Evolutionary conservation across 1,140 invertebrate species (phyloP).

Genomic region (Lepidostoma basale): DNA sequence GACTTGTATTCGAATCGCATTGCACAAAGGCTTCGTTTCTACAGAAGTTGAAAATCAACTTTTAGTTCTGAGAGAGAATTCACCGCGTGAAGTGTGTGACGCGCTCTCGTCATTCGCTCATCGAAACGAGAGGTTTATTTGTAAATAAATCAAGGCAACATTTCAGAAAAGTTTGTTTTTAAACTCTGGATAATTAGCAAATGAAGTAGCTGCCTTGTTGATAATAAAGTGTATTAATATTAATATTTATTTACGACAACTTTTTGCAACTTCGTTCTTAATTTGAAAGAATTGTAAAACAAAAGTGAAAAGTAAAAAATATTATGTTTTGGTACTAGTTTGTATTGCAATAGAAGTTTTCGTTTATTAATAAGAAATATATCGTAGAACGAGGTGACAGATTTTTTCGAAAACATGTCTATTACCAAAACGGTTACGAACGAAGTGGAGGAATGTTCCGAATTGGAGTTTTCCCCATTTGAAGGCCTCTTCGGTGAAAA

Average conservation of each 20-base stretch:
- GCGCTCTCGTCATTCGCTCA: slow-evolving; percentile 6
- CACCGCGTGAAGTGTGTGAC: slow-evolving; percentile 9
- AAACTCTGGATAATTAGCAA: too few species aligned
- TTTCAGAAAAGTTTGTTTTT: neutral
- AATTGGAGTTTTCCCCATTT: slow-evolving; percentile 43
- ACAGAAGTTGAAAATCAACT: slow-evolving; percentile 24
- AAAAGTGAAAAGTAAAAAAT: too few species aligned
- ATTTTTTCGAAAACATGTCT: slow-evolving; percentile 35
- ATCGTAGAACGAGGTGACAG: too few species aligned
- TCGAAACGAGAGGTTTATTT: neutral
- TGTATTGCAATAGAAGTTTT: too few species aligned
- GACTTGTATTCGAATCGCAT: neutral
- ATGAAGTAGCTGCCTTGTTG: too few species aligned
- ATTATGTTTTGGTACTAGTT: too few species aligned
- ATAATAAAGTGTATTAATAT: too few species aligned
- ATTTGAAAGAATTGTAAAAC: too few species aligned
- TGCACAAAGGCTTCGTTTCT: slow-evolving; percentile 21
- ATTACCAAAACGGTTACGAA: slow-evolving; percentile 44
- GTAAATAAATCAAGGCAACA: slow-evolving; percentile 2
- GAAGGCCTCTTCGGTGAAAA: slow-evolving; percentile 41
- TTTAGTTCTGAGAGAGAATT: slow-evolving; percentile 18
- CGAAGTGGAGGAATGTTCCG: slow-evolving; percentile 36
- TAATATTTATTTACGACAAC: too few species aligned
- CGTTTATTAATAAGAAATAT: too few species aligned
- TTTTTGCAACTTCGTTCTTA: too few species aligned